These are phyloP conservation scores for Bolborhynchus lineola DNA, from an alignment of 2,113 vertebrate genomes.

Conservation along the genomic window DNA sequence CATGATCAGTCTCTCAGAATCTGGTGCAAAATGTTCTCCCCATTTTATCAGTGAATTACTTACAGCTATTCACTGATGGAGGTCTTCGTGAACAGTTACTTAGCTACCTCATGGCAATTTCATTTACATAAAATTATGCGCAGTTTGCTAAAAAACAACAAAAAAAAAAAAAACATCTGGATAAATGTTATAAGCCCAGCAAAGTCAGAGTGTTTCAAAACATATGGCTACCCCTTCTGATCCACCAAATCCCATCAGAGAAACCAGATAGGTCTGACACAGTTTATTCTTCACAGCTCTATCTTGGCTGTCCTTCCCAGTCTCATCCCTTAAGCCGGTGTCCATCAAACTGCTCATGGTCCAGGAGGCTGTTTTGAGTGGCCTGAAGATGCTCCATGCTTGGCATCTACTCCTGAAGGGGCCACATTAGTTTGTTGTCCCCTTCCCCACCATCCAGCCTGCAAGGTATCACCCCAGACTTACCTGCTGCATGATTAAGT, in stretches of 20 bases:
- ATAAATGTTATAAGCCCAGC: neutral
- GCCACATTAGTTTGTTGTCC: neutral
- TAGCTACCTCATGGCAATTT: neutral
- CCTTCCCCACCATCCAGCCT: neutral
- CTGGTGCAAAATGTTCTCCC: neutral
- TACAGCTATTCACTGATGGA: neutral
- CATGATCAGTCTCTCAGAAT: neutral
- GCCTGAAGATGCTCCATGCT: neutral
- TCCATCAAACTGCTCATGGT: neutral
- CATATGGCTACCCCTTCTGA: neutral
- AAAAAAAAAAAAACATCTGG: neutral
- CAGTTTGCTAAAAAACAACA: neutral
- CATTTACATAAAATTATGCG: neutral
- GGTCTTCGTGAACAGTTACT: neutral
- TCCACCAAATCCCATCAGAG: neutral
- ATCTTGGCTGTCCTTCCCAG: neutral
- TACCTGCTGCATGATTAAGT: neutral
- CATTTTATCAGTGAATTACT: neutral
- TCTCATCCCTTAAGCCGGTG: neutral
- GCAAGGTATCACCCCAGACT: neutral
- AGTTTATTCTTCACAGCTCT: neutral
- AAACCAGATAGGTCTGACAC: neutral
- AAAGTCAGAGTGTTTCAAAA: neutral
- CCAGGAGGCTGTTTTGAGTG: neutral
- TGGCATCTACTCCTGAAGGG: neutral